phyloP scores from a whole-genome alignment of 92 coral and sea anemone genomes.

The Scolanthus callimorphus region DNA sequence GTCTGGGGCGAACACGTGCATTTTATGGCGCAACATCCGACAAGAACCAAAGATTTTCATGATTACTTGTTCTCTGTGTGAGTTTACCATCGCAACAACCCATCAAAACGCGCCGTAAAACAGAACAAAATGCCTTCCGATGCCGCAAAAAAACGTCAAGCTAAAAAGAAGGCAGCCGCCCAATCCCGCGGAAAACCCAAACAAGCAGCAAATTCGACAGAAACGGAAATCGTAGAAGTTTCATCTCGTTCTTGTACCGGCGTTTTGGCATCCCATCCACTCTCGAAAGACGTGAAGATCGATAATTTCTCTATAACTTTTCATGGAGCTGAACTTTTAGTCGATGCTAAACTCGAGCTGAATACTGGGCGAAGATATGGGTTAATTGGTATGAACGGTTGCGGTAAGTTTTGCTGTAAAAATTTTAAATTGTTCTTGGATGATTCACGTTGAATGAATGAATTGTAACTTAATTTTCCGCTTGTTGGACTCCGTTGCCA shows the following conservation, averaged over 20 bases:
- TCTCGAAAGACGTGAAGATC: slow-evolving; percentile 85
- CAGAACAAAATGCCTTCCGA: slow-evolving; percentile 86
- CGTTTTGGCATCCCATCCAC: slow-evolving; percentile 98
- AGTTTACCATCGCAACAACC: no score
- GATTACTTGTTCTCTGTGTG: no score
- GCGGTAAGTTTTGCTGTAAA: no score
- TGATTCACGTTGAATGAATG: no score
- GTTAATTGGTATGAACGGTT: slow-evolving; percentile 90
- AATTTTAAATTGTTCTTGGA: no score
- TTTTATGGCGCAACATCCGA: slow-evolving; percentile 25
- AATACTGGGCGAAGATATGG: slow-evolving; percentile 98
- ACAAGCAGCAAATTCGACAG: slow-evolving; percentile 51
- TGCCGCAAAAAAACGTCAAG: slow-evolving; percentile 99
- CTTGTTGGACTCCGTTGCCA: no score
- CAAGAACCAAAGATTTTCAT: no score
- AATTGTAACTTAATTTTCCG: no score
- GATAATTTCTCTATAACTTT: slow-evolving; percentile 95
- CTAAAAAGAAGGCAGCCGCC: slow-evolving; percentile 97
- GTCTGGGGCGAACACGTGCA: slow-evolving; percentile 43
- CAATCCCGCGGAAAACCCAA: slow-evolving; percentile 95
- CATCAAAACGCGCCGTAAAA: neutral
- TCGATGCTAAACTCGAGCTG: slow-evolving; percentile 86
- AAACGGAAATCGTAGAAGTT: slow-evolving; percentile 47
- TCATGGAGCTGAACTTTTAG: slow-evolving; percentile 94
- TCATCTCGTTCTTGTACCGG: slow-evolving; percentile 98